Evolutionary conservation across 1,140 invertebrate genomes (phyloP), one percentile per base, ranked within the genome.

Genomic region (Neodiprion fabricii): DNA sequence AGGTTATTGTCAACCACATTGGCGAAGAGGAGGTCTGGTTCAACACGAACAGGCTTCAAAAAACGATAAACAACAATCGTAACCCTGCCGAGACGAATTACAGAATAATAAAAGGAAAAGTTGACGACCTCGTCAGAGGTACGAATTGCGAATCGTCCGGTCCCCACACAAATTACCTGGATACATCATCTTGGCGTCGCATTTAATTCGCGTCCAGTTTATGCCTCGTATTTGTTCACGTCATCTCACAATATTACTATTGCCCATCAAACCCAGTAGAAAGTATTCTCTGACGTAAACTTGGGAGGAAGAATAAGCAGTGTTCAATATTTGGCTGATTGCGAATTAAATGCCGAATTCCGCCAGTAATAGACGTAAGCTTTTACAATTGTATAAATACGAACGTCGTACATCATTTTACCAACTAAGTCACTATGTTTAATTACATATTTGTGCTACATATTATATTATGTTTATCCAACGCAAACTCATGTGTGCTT

Each of bases 11-110:
- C 10, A 88, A 88, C 73, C 73, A 68, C 8, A 67, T 48, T 14
- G 86, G 86, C 8, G 78, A 82, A 17, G 87, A 89, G 74, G 87
- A 89, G 75, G 75, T 89, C 48, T 88, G 86, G 87, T 83, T 87
- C 79, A 87, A 87, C 72, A 89, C 87, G 11, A 89, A 88, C 69
- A 81, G 87, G 28, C 79, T 89, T 9, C 87, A 89, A 68, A 88
- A 86, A 78, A 89, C 84, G 23, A 87, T 89, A 72, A 88, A 88
- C 72, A 87, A 79, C 71, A 87, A 83, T 0, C 78, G 81, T n/a
- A 85, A 76, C 70, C 82, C 84, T 1, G 81, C 76, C 8, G 87
- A 89, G 74, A 79, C 79, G 9, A 89, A 89, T 78, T 88, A 85
- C 70, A 80, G 87, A 72, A 70, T 88, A 72, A 84, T 88, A 71